These are phyloP conservation scores for Corythucha ciliata DNA, from an alignment of 2,888 invertebrate genomes.

Conservation along the genomic window DNA sequence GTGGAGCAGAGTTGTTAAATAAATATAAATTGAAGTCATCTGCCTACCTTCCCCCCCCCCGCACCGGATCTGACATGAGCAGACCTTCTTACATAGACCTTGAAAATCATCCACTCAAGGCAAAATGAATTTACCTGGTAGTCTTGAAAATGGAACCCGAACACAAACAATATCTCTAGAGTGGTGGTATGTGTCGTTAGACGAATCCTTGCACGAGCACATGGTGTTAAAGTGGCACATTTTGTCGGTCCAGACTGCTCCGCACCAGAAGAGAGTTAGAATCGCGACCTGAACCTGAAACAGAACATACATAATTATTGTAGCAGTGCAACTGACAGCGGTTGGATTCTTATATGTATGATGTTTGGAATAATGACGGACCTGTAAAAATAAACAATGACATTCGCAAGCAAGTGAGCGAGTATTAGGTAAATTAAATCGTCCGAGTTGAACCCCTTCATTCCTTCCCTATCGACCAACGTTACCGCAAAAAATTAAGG, in stretches of 20 bases:
- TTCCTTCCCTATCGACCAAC: too few species aligned
- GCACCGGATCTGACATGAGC: neutral
- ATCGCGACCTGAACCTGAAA: constrained; percentile 20
- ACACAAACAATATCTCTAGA: constrained; percentile 30
- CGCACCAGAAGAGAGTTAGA: constrained; percentile 18
- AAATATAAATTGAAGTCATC: too few species aligned
- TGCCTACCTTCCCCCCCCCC: neutral
- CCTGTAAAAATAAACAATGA: too few species aligned
- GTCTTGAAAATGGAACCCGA: constrained; percentile 29
- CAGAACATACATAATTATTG: too few species aligned
- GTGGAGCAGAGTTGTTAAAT: too few species aligned
- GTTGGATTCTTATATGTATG: too few species aligned
- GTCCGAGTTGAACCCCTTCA: too few species aligned
- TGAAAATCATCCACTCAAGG: neutral
- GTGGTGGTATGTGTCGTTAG: constrained; percentile 19
- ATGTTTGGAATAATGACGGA: too few species aligned
- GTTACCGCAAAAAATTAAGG: too few species aligned
- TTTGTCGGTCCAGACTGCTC: constrained; percentile 18
- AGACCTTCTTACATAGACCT: neutral
- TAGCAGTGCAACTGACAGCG: too few species aligned
- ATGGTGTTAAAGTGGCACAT: constrained; percentile 32
- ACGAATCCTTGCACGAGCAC: constrained; percentile 29
- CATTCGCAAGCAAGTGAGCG: too few species aligned
- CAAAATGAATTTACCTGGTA: constrained; percentile 27
- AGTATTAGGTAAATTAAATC: too few species aligned